Evolutionary conservation across 2,113 vertebrate genomes (phyloP), one percentile per base, ranked within the genome.

Genomic region (Charadrius vociferus): DNA sequence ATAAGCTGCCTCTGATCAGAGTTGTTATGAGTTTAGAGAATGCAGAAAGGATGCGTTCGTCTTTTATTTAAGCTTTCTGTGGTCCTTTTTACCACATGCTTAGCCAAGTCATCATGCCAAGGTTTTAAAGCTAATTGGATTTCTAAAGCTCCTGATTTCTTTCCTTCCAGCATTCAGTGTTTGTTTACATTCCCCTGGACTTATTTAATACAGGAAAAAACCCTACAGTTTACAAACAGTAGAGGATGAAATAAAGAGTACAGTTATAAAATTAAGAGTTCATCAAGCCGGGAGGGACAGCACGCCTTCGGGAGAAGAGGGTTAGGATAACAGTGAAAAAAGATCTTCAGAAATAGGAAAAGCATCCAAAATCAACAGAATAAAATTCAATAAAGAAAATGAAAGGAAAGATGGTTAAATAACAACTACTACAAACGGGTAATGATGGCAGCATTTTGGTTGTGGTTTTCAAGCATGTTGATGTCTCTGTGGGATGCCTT

Each of bases 141-240:
- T 97, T 87, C 74, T 95, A 68, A 87, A 97, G 86, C 89, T 97
- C 58, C 89, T 82, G 62, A 77, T 91, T 95, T 65, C 71, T 96
- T 91, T 89, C 70, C 66, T 89, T 96, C 86, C 86, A 97, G 74
- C 81, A 52, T 58, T 70, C 86, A 77, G 11, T 80, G 84, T 96
- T 95, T 97, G 96, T 94, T 95, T 95, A 91, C 89, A 96, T 95
- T 97, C 89, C 77, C 74, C 62, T 47, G 63, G 78, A 93, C 70
- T 96, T 96, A 89, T 80, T 96, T 89, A 97, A 91, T 77, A 50
- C 13, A 47, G 49, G 45, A 50, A 79, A 73, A 74, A 66, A 27
- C 0, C 23, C 26, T 65, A 37, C 45, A 61, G 55, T 95, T 94
- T 97, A 87, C 95, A 96, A 96, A 95, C 84, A 95, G 62, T 79